Evolutionary conservation across 2,888 invertebrate species (phyloP).

Genomic region (Globia sparganii): DNA sequence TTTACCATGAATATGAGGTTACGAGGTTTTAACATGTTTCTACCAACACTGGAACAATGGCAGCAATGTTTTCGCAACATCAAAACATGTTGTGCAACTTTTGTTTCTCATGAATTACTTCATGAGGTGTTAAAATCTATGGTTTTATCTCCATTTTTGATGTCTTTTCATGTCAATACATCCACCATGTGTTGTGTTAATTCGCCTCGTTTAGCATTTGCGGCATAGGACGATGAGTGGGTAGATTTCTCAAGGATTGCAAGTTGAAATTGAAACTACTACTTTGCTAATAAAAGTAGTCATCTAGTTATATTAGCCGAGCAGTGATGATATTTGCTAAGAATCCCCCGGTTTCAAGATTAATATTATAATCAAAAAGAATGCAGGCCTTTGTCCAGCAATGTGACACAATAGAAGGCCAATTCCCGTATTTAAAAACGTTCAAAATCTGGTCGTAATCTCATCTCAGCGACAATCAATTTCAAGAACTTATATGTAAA

Average conservation of each 20-base stretch:
- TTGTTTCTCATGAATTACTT: neutral
- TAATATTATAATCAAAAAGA: neutral
- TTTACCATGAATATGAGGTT: slow-evolving; percentile 2
- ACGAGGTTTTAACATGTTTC: slow-evolving; percentile 1
- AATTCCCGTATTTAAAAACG: neutral
- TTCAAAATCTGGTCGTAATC: neutral
- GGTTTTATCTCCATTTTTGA: neutral
- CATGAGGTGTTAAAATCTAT: neutral
- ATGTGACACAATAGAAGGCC: neutral
- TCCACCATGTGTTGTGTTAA: neutral
- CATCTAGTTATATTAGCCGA: neutral
- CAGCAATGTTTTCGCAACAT: neutral
- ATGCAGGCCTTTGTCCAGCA: neutral
- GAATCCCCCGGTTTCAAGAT: neutral
- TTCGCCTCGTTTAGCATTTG: slow-evolving; percentile 11
- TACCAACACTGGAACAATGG: slow-evolving; percentile 5
- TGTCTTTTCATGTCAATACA: neutral
- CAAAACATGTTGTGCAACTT: neutral
- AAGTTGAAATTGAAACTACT: slow-evolving; percentile 4
- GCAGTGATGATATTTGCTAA: slow-evolving; percentile 13
- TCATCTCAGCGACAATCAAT: too few species aligned
- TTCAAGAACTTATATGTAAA: too few species aligned
- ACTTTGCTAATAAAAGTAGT: slow-evolving; percentile 8
- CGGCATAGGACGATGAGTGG: slow-evolving; percentile 7
- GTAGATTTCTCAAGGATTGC: slow-evolving; percentile 9